Base-by-base conservation (phyloP, 1,140 invertebrate species). In the Drusus annulatus region DNA sequence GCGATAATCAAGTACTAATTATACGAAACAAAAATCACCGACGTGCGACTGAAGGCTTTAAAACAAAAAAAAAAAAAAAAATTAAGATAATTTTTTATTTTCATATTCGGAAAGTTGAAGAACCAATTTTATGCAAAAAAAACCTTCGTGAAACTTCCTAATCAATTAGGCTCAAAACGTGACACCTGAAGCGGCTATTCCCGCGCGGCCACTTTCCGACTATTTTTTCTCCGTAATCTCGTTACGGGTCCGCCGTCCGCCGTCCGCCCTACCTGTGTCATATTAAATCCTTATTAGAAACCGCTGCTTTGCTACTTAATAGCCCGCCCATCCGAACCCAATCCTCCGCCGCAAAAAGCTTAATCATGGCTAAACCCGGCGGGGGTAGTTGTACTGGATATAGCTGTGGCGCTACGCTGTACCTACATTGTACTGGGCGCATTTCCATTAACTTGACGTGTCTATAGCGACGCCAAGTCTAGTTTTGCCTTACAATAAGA, bases 211-310 rank as follows among this genome's bases (percentile, higher is more conserved):
- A 23, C 62, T 71, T 60, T 21, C 45, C 52, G 68, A 31, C 81
- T 71, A 71, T 82, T 54, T 76, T 78, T 82, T 75, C 68, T 82
- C 19, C 65, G 8, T 82, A 82, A 80, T 80, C 81, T 82, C 81
- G 78, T 80, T 80, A 62, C 31, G 19, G 50, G 25, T 50, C 69
- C 50, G 62, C 76, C 60, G 76, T 58, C n/a, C n/a, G n/a, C n/a
- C n/a, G 25, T 50, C 69, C 50, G 62, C 76, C 60, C 71, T 58
- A 69, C 76, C 76, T 62, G 81, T 82, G 81, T 82, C 81, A 82
- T 82, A 82, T 82, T 82, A 82, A 82, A 80, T 80, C 75, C 78
- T 82, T 82, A 82, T 82, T 80, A 82, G 78, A 82, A 68, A 79
- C 71, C 77, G 69, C 73, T 51, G 79, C 77, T 77, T 82, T 79